phyloP scores from a whole-genome alignment of 2,888 invertebrate species.

The Xiphydria camelus region DNA sequence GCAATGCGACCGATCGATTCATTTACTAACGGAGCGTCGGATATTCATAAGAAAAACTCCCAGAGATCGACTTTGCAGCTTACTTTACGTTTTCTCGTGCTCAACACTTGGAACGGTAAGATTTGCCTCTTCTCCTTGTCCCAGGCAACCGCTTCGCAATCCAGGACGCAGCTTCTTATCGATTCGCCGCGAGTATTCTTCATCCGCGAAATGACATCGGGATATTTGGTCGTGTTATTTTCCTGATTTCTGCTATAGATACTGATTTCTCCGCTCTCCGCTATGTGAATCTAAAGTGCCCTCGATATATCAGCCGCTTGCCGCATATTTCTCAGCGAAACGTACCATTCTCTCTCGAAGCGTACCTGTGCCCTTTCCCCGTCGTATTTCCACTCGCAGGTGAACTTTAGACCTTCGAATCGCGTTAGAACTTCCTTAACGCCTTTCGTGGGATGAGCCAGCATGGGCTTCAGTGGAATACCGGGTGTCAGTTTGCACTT shows the following conservation, averaged over 20 bases:
- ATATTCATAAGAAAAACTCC: no score
- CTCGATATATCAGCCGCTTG: neutral
- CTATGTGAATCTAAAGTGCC: constrained; percentile 70
- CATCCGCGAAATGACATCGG: constrained; percentile 83
- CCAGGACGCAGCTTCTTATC: constrained; percentile 85
- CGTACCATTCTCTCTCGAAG: constrained; percentile 4
- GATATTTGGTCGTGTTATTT: constrained; percentile 92
- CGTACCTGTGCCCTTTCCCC: constrained; percentile 94
- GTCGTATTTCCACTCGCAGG: constrained; percentile 99
- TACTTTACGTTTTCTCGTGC: constrained; percentile 93
- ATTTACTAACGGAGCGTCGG: no score
- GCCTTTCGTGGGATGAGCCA: constrained; percentile 96
- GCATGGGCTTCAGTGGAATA: constrained; percentile 96
- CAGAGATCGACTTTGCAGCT: constrained; percentile 6
- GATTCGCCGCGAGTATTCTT: constrained; percentile 59
- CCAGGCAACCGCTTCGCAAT: constrained; percentile 98
- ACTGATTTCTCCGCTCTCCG: constrained; percentile 69
- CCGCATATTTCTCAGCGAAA: neutral
- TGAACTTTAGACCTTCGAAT: constrained; percentile 81
- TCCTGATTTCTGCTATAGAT: constrained; percentile 97
- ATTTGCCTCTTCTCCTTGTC: constrained; percentile 85
- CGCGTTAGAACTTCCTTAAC: constrained; percentile 84
- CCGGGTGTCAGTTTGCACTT: constrained; percentile 89
- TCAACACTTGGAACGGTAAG: constrained; percentile 93
- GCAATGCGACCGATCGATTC: constrained; percentile 27